phyloP scores from a whole-genome alignment of 2,888 invertebrate genomes.

The Dryomyza anilis region DNA sequence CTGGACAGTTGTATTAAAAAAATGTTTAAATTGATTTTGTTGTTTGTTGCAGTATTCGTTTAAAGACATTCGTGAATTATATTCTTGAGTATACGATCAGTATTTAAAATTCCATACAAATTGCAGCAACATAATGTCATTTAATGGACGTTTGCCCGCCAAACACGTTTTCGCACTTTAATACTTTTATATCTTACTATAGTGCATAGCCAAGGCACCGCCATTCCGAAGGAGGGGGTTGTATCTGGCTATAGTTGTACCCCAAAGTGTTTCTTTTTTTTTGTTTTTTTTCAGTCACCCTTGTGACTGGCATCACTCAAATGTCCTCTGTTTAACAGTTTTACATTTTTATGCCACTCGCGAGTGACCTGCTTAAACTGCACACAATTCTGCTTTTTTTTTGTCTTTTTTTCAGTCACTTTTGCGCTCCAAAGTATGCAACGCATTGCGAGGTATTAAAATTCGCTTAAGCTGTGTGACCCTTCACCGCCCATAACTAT shows the following conservation, averaged over 20 bases:
- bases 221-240: too few species aligned
- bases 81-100: too few species aligned
- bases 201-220: too few species aligned
- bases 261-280: too few species aligned
- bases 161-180: constrained; percentile 7
- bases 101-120: constrained; percentile 2
- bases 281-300: too few species aligned
- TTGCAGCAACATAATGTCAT: neutral
- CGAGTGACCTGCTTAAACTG: constrained; percentile 15
- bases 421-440: constrained; percentile 8
- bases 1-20: too few species aligned
- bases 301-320: neutral
- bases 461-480: neutral
- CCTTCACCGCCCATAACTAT: too few species aligned
- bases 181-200: neutral
- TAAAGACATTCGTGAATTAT: too few species aligned
- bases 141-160: too few species aligned
- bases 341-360: constrained; percentile 1
- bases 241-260: too few species aligned
- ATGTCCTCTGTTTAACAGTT: constrained; percentile 4
- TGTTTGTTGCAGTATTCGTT: too few species aligned
- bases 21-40: too few species aligned
- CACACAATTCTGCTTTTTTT: neutral
- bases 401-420: neutral
- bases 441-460: constrained; percentile 1